A percentile compares a stretch with the other conserved stretches of the same genome.
These are phyloP conservation scores for Girardia tigrina DNA, from an alignment of 2,888 invertebrate species.

Conservation along the genomic window DNA sequence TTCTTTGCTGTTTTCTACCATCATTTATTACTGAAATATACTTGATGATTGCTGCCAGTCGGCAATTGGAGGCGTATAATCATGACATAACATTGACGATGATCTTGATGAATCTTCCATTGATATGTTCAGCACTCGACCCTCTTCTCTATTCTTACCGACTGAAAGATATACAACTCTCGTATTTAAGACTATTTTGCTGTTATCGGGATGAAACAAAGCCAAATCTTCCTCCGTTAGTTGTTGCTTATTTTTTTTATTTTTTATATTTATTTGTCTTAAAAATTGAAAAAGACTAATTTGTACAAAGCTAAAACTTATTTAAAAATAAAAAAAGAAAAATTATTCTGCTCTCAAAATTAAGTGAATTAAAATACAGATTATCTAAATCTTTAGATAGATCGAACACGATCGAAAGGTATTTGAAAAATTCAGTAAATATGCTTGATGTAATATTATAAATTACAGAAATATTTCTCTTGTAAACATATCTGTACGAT, in stretches of 20 bases:
- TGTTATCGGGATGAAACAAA: background rate
- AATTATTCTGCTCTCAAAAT: background rate
- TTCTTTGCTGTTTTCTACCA: conserved; percentile 28
- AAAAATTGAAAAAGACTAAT: background rate
- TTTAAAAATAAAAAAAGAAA: background rate
- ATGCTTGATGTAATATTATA: too few species aligned
- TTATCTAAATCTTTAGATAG: too few species aligned
- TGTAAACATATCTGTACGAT: too few species aligned
- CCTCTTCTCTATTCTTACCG: conserved; percentile 27
- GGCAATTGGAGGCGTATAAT: background rate
- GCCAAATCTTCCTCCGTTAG: background rate
- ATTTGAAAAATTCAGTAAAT: too few species aligned
- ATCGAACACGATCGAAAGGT: too few species aligned
- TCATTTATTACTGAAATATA: conserved; percentile 7
- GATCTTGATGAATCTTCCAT: background rate
- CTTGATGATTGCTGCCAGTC: background rate
- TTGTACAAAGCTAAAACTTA: background rate
- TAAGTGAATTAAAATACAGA: too few species aligned
- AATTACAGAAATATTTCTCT: too few species aligned
- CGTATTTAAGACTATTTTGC: conserved; percentile 27
- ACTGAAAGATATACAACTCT: conserved; percentile 15
- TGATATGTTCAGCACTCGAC: conserved; percentile 18
- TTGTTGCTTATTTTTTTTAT: background rate
- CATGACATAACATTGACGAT: background rate
- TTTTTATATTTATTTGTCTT: background rate